A percentile compares a stretch with the other conserved stretches of the same genome.
Evolutionary conservation across 2,113 vertebrate species (phyloP).

Genomic region (Phalacrocorax pelagicus): DNA sequence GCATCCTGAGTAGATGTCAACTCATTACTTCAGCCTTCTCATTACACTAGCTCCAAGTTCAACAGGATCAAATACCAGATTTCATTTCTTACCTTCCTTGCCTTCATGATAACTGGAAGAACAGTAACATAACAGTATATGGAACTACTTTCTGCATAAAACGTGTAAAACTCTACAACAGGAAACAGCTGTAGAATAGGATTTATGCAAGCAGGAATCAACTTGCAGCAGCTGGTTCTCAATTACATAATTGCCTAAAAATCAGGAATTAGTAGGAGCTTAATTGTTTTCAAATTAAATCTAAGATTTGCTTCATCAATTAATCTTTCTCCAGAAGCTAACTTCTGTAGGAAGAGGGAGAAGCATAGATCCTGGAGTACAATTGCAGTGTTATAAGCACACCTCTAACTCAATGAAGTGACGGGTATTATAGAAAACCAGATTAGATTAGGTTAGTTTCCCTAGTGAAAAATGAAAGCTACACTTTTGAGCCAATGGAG

Average conservation of each 20-base stretch:
- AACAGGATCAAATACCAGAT: background rate
- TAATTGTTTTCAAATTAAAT: background rate
- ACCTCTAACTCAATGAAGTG: background rate
- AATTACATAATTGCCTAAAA: background rate
- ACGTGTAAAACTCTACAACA: background rate
- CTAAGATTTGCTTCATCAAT: background rate
- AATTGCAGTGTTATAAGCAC: background rate
- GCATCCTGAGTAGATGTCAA: background rate
- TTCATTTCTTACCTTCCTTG: background rate
- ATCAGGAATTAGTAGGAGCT: background rate
- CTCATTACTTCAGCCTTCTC: background rate
- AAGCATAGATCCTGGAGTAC: background rate
- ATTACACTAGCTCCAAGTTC: background rate
- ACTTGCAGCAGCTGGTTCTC: background rate
- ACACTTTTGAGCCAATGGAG: background rate
- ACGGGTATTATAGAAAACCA: background rate
- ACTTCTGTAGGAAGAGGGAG: background rate
- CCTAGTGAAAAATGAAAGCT: background rate
- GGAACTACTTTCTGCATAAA: background rate
- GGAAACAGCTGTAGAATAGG: background rate
- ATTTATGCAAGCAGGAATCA: background rate
- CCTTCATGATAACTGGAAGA: background rate
- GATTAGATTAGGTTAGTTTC: background rate
- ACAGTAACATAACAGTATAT: background rate
- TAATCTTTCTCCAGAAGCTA: background rate